Evolutionary conservation across 2,113 vertebrate genomes (phyloP).

Genomic region (Solea solea): DNA sequence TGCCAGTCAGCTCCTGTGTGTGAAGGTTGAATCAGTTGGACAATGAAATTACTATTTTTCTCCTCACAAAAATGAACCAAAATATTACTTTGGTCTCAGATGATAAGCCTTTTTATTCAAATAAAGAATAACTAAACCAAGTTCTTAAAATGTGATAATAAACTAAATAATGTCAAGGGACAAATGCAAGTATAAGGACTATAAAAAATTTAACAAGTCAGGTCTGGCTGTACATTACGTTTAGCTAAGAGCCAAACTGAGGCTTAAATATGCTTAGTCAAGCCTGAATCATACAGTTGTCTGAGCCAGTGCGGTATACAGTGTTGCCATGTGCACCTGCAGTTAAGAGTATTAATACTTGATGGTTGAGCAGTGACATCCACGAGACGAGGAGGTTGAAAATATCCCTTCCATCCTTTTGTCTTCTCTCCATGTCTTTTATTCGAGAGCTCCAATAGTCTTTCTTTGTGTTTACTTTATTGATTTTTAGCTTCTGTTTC

Average conservation of each 20-base stretch:
- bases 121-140: background rate
- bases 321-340: background rate
- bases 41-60: background rate
- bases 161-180: too few species aligned
- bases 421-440: background rate
- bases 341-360: constrained; percentile 23
- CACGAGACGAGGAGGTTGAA: background rate
- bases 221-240: too few species aligned
- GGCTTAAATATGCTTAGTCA: background rate
- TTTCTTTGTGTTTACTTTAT: constrained; percentile 2
- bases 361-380: background rate
- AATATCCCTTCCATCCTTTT: background rate
- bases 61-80: too few species aligned
- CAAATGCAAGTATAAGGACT: too few species aligned
- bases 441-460: background rate
- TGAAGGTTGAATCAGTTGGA: background rate
- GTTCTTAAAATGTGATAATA: background rate
- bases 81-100: too few species aligned
- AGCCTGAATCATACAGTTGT: too few species aligned
- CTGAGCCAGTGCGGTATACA: too few species aligned
- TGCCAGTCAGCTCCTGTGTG: background rate
- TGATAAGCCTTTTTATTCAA: background rate
- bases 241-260: background rate
- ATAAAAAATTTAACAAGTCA: too few species aligned
- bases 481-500: constrained; percentile 29